phyloP scores from a whole-genome alignment of 2,113 vertebrate species.

The Anseranas semipalmata region DNA sequence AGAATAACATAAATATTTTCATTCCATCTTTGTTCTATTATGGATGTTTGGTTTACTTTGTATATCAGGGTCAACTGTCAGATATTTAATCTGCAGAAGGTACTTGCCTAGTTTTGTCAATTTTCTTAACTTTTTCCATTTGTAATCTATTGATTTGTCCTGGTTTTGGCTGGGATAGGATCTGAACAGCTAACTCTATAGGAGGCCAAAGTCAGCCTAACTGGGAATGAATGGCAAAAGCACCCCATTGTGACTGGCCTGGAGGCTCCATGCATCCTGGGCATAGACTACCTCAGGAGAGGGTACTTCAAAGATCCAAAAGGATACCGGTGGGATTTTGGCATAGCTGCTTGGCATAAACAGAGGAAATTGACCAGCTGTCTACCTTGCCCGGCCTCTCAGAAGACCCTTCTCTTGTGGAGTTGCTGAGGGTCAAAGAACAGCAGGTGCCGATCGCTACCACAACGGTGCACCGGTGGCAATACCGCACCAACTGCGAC shows the following conservation, averaged over 20 bases:
- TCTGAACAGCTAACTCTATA: too few relatives aligned
- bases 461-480: rapidly evolving
- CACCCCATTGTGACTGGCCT: too few relatives aligned
- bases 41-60: slow-evolving; percentile 35
- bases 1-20: slow-evolving; percentile 64
- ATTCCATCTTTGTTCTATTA: slow-evolving; percentile 3
- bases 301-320: too few relatives aligned
- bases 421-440: background rate
- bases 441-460: background rate
- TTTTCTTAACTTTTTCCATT: slow-evolving; percentile 1
- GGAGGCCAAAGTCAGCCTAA: too few relatives aligned
- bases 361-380: background rate
- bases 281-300: background rate
- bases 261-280: too few relatives aligned
- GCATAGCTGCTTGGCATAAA: background rate
- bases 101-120: background rate
- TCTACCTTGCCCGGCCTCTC: background rate
- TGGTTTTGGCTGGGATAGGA: too few relatives aligned
- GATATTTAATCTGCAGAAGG: background rate
- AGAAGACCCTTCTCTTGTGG: background rate
- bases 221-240: too few relatives aligned
- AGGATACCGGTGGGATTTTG: background rate
- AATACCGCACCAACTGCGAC: background rate
- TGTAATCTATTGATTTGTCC: background rate
- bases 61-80: background rate